A percentile compares a stretch with the other conserved stretches of the same genome.
phyloP scores from a whole-genome alignment of 2,797 vertebrate species.

The Crocidura indochinensis region DNA sequence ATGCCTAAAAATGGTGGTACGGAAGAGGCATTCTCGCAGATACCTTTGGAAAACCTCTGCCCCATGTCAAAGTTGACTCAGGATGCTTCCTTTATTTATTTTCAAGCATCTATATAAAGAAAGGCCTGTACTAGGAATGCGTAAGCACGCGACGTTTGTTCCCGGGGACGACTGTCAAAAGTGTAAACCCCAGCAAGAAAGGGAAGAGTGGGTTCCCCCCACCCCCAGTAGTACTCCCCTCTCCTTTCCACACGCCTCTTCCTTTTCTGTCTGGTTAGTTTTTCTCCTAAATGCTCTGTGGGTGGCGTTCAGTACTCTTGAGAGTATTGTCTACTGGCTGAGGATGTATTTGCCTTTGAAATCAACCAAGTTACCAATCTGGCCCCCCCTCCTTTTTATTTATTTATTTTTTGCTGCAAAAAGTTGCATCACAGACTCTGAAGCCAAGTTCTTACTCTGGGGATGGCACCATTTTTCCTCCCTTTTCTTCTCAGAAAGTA shows the following conservation, averaged over 20 bases:
- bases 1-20: slow-evolving; percentile 73
- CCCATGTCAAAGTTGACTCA: slow-evolving; percentile 75
- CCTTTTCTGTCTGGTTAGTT: slow-evolving; percentile 14
- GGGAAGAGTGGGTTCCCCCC: slow-evolving; percentile 63
- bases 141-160: slow-evolving; percentile 57
- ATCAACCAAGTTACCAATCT: neutral
- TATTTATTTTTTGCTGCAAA: too few relatives aligned
- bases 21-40: slow-evolving; percentile 68
- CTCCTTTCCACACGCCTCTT: slow-evolving; percentile 16
- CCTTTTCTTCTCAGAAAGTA: slow-evolving; percentile 68
- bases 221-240: neutral
- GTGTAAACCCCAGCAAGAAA: slow-evolving; percentile 70
- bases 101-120: slow-evolving; percentile 82
- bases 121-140: neutral
- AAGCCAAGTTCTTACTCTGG: slow-evolving; percentile 21
- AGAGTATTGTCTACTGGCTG: neutral
- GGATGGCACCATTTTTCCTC: slow-evolving; percentile 20
- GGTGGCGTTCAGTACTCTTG: neutral
- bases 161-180: slow-evolving; percentile 1
- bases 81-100: slow-evolving; percentile 82
- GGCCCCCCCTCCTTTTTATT: neutral
- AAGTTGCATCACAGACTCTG: neutral
- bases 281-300: neutral
- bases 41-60: slow-evolving; percentile 79
- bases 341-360: slow-evolving; percentile 38